Base-by-base conservation (phyloP, 1,140 invertebrate species). In the Calephelis virginiensis region DNA sequence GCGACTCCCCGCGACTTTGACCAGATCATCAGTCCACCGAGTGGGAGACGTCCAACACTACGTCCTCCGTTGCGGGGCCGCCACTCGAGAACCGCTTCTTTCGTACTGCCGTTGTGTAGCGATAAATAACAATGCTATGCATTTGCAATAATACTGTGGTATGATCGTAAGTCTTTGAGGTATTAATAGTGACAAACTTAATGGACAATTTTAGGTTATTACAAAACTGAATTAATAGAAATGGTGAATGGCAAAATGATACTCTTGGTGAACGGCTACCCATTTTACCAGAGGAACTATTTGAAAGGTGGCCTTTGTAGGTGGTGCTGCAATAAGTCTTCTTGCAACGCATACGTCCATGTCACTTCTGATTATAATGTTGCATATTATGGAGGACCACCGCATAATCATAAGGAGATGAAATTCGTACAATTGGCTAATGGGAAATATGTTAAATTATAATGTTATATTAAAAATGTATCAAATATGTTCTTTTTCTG, bases 281-380 rank as follows among this genome's bases (percentile, higher is more conserved):
- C 78, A 40, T 78, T 65, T 68, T 82, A 82, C 63, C 69, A 66
- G 8, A 78, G 74, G 38, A 48, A 67, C 8, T 28, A 5, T 8
- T 38, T 68, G 12, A 74, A 64, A 14, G 63, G 60, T 5, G 69
- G 67, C 1, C 13, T 67, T 9, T 14, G 59, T 14, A 74, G 76
- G 4, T 83, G 74, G 70, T 77, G 72, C 66, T 81, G 81, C 61
- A 81, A 62, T 11, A 80, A 65, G 14, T 38, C 60, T 0, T 50
- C 65, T 7, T 83, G 78, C 48, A 82, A 74, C 11, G 69, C 73
- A 0, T 83, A 75, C 49, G 48, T 81, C 0, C 73, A 72, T 13
- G 70, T 78, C 9, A 56, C 40, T 2, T 17, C 73, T 28, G 65
- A 77, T 14, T 47, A 67, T 5, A 45, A 49, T 0, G 65, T 76